Evolutionary conservation across 2,888 invertebrate genomes (phyloP).

Genomic region (Anoplius nigerrimus): DNA sequence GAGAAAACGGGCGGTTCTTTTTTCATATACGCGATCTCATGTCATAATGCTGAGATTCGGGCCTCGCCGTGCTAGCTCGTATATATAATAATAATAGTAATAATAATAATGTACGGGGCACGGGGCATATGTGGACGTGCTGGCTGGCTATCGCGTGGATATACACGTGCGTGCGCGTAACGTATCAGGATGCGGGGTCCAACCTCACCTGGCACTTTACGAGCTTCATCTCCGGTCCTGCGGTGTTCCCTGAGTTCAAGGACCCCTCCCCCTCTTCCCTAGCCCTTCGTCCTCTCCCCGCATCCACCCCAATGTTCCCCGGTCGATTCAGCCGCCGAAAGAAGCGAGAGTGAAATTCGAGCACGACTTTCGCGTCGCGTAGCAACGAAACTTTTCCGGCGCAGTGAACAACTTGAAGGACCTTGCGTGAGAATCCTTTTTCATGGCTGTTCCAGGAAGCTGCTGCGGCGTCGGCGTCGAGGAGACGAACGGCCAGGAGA

Average conservation of each 20-base stretch:
- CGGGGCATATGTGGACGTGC: not conserved
- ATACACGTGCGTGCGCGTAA: conserved; percentile 20
- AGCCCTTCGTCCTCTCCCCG: not conserved
- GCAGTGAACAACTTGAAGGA: conserved; percentile 13
- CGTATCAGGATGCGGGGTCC: conserved; percentile 51
- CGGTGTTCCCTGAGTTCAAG: conserved; percentile 14
- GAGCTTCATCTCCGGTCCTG: conserved; percentile 43
- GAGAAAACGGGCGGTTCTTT: conserved; percentile 62
- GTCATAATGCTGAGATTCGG: conserved; percentile 60
- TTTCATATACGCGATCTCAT: conserved; percentile 52
- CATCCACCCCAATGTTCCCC: too few relatives aligned
- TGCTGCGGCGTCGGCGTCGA: conserved; percentile 72
- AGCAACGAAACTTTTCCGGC: conserved; percentile 47
- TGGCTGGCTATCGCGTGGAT: too few relatives aligned
- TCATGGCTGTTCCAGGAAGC: conserved; percentile 62
- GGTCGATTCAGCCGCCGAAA: too few relatives aligned
- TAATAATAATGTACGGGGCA: too few relatives aligned
- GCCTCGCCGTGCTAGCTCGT: conserved; percentile 20
- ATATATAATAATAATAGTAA: too few relatives aligned
- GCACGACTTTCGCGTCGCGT: conserved; percentile 43
- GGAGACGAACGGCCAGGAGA: conserved; percentile 65
- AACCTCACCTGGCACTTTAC: conserved; percentile 62
- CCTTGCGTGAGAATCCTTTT: conserved; percentile 22
- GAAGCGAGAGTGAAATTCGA: conserved; percentile 45
- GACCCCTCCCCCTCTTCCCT: conserved; percentile 6